phyloP scores from a whole-genome alignment of 2,113 vertebrate species.

The Megalops atlanticus region DNA sequence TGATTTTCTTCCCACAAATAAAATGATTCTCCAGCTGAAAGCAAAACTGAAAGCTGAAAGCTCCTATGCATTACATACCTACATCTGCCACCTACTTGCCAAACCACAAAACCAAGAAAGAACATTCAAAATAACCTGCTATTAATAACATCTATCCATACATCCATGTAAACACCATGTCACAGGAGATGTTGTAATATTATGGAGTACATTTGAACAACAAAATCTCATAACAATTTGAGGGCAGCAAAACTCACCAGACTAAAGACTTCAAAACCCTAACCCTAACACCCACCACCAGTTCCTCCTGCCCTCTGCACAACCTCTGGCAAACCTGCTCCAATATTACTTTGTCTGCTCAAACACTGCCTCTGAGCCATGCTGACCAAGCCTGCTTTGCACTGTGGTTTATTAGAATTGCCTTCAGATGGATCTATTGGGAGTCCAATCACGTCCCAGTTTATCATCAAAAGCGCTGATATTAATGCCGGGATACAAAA shows the following conservation, averaged over 20 bases:
- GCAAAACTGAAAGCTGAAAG: no score
- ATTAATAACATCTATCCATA: background rate
- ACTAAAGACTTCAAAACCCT: no score
- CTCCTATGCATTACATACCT: no score
- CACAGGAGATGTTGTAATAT: no score
- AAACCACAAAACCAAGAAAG: background rate
- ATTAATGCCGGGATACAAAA: background rate
- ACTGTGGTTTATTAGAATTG: background rate
- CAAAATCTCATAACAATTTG: background rate
- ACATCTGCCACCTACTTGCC: no score
- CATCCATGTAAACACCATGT: background rate
- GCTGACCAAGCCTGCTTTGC: background rate
- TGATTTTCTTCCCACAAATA: background rate
- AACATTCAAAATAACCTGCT: background rate
- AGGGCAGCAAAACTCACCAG: background rate
- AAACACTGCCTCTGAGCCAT: background rate
- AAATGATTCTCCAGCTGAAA: background rate
- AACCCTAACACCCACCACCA: no score
- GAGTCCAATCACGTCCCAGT: background rate
- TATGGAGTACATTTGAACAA: no score
- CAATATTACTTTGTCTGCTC: background rate
- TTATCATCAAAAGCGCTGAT: background rate
- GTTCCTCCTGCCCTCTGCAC: background rate
- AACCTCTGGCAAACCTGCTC: background rate
- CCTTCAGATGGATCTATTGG: background rate